Conservation (phyloP, 2,888 invertebrate species). For the Phengaris arion region DNA sequence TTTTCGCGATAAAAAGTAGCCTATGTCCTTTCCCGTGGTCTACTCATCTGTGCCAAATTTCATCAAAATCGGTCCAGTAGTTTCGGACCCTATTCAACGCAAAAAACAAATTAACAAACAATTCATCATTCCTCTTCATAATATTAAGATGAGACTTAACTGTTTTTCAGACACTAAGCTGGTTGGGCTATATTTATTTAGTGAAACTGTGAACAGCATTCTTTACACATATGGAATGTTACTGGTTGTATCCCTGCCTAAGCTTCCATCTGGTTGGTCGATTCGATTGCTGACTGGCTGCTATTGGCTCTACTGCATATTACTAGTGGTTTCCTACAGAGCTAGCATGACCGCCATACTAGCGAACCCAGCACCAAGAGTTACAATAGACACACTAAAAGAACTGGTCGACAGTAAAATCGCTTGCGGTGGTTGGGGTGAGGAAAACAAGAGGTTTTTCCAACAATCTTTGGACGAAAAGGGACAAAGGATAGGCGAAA, state of each 20-base stretch:
- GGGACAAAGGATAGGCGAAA: conserved; percentile 83
- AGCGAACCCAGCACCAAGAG: conserved; percentile 87
- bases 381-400: conserved; percentile 88
- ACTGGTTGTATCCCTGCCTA: conserved; percentile 87
- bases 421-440: conserved; percentile 85
- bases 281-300: conserved; percentile 89
- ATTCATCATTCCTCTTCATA: no score
- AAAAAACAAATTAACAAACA: no score
- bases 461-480: conserved; percentile 83
- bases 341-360: conserved; percentile 92
- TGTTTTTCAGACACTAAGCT: conserved; percentile 63
- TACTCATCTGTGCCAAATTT: no score
- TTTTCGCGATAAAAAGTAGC: no score
- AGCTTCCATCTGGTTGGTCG: conserved; percentile 88
- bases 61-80: no score
- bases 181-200: conserved; percentile 84
- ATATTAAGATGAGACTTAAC: conserved; percentile 22
- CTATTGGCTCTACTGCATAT: conserved; percentile 92
- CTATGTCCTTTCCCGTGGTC: no score
- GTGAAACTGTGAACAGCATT: conserved; percentile 85
- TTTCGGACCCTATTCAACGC: no score
- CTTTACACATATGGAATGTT: conserved; percentile 91
- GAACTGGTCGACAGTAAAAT: conserved; percentile 84
- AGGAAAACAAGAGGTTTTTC: conserved; percentile 85
- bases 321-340: conserved; percentile 88